phyloP scores from a whole-genome alignment of 2,113 vertebrate genomes.

The Anhinga rufa region DNA sequence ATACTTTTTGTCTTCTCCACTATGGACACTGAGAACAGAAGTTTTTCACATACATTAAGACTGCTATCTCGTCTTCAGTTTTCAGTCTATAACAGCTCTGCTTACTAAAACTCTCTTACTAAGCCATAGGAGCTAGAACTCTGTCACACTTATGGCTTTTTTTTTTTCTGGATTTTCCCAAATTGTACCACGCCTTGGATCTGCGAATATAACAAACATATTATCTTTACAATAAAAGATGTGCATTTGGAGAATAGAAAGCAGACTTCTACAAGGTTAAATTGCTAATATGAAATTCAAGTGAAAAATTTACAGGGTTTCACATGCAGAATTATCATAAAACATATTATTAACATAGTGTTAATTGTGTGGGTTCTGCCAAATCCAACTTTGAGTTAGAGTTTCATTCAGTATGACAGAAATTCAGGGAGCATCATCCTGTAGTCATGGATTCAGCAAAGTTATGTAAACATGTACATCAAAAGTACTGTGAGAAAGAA shows the following conservation, averaged over 20 bases:
- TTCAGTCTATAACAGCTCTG: background rate
- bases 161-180: background rate
- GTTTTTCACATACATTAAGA: background rate
- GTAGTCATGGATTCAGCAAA: background rate
- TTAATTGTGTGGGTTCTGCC: background rate
- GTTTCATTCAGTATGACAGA: background rate
- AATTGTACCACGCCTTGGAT: background rate
- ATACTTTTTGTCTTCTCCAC: background rate
- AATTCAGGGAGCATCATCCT: background rate
- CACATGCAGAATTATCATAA: background rate
- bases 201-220: background rate
- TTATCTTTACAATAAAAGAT: background rate
- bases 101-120: background rate
- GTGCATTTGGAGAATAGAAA: background rate
- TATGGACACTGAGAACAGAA: background rate
- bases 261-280: background rate
- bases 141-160: rapidly evolving
- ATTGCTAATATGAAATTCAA: background rate
- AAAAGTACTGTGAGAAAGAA: background rate
- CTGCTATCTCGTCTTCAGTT: background rate
- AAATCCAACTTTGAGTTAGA: background rate
- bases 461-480: background rate
- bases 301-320: background rate
- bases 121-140: background rate
- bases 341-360: background rate